Conservation (phyloP, 2,888 invertebrate species). For the Oxytorus armatus region DNA sequence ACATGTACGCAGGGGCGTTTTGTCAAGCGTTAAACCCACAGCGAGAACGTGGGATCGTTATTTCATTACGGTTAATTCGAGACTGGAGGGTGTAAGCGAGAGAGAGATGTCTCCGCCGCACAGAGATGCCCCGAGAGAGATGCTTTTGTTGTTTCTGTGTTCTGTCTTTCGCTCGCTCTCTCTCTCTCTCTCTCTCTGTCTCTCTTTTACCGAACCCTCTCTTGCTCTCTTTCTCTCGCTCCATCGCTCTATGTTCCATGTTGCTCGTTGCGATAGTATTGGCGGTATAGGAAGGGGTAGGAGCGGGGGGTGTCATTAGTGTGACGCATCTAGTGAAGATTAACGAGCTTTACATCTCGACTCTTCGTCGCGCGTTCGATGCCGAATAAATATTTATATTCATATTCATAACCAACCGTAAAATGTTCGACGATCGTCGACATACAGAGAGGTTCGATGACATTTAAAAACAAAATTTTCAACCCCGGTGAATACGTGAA, state of each 20-base stretch:
- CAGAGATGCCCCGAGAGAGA: conserved; percentile 70
- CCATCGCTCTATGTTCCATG: conserved; percentile 29
- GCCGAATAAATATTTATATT: conserved; percentile 75
- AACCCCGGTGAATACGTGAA: not conserved
- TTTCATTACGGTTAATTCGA: conserved; percentile 82
- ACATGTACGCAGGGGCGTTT: conserved; percentile 71
- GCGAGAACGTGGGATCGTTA: conserved; percentile 79
- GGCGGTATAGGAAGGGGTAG: conserved; percentile 66
- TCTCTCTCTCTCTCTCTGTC: not conserved
- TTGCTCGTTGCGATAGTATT: conserved; percentile 46
- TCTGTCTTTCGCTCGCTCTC: conserved; percentile 25
- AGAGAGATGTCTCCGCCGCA: conserved; percentile 14
- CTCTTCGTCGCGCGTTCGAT: conserved; percentile 59
- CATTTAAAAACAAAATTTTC: too few species aligned
- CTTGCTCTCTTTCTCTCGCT: not conserved
- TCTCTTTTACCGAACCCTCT: too few species aligned
- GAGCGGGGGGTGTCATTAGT: conserved; percentile 78
- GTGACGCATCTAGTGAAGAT: conserved; percentile 80
- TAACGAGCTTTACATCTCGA: conserved; percentile 75
- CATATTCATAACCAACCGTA: conserved; percentile 68
- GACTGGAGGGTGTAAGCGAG: conserved; percentile 71
- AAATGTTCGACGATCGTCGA: conserved; percentile 1
- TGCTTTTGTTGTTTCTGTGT: conserved; percentile 66
- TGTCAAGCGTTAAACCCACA: conserved; percentile 76
- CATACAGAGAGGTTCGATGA: not conserved